Percentiles rank a stretch among this genome's conserved stretches.
Evolutionary conservation across 92 coral and sea anemone species (phyloP).

Genomic region (Porites divaricata): DNA sequence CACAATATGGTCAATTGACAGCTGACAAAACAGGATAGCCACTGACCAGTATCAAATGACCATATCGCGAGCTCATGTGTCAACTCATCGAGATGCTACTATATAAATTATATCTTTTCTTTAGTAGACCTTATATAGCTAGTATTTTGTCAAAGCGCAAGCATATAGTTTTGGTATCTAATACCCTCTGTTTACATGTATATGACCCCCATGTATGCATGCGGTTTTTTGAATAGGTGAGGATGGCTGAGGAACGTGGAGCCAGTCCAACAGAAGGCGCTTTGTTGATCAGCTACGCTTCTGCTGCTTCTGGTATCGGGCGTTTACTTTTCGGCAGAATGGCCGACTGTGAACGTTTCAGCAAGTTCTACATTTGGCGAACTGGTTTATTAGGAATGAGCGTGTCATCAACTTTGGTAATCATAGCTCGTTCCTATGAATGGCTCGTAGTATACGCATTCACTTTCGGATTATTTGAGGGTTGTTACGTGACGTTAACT

Average conservation of each 20-base stretch:
- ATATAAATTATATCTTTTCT: too few relatives aligned
- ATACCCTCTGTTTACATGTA: too few relatives aligned
- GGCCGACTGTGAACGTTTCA: conserved; percentile 60
- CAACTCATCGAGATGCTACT: too few relatives aligned
- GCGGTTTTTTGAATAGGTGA: conserved; percentile 36
- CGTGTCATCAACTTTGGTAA: conserved; percentile 53
- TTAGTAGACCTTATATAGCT: too few relatives aligned
- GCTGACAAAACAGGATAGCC: too few relatives aligned
- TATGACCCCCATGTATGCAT: too few relatives aligned
- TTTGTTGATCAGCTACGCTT: conserved; percentile 57
- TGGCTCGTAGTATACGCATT: conserved; percentile 58
- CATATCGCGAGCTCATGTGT: too few relatives aligned
- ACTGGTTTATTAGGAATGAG: conserved; percentile 58
- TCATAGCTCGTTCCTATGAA: conserved; percentile 48
- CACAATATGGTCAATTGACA: too few relatives aligned
- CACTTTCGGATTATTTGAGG: conserved; percentile 70
- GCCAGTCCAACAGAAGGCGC: conserved; percentile 46
- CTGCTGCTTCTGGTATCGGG: conserved; percentile 67
- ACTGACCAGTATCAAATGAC: too few relatives aligned
- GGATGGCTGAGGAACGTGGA: conserved; percentile 59
- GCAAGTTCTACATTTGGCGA: conserved; percentile 56
- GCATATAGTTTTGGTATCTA: too few relatives aligned
- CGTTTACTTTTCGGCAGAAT: conserved; percentile 71
- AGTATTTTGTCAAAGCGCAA: too few relatives aligned
- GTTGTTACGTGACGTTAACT: conserved; percentile 53